Evolutionary conservation across 2,113 vertebrate genomes (phyloP), one percentile per base, ranked within the genome.

Genomic region (Chaetorhynchus papuensis): DNA sequence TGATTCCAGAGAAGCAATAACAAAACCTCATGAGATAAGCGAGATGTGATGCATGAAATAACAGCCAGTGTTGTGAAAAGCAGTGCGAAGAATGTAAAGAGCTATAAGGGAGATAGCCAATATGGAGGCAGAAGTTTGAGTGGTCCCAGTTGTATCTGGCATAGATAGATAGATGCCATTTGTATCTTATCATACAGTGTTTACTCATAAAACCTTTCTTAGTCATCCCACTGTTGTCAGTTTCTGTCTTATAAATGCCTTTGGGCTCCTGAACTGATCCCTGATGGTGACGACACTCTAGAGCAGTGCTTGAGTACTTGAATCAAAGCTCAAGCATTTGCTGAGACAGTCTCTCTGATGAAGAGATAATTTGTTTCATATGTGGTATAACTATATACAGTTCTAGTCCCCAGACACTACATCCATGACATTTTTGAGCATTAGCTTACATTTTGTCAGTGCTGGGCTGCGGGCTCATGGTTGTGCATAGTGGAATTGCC

Each of bases 401-500:
- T 57, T 91, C 57, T 74, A 79, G 59, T 42, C 53, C 50, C 24
- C 27, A 53, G 22, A 41, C 31, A 27, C 23, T 27, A 10, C 9
- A 24, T 45, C 50, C 10, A 7, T 61, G 69, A 20, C 10, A 13
- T 3, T 77, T 83, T 53, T 85, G 57, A 87, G 26, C 47, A 30
- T 53, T 79, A 64, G 37, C 20, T 89, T 75, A 2, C 39, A 10
- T 65, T 80, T 42, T n/a, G 19, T 89, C 63, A 45, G 0, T 9
- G 10, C 6, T 88, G 52, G 44, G 30, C 47, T 61, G 39, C 33
- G 50, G 30, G 47, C 52, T 83, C 39, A 13, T 0, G 1, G 35
- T 50, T 88, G 45, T 1, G 1, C 0, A 0, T 15, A 19, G 75
- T 9, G 69, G 68, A 65, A 26, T 63, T 64, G 35, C 31, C 0